Conservation (phyloP, 2,113 vertebrate species). For the Sitta europaea region DNA sequence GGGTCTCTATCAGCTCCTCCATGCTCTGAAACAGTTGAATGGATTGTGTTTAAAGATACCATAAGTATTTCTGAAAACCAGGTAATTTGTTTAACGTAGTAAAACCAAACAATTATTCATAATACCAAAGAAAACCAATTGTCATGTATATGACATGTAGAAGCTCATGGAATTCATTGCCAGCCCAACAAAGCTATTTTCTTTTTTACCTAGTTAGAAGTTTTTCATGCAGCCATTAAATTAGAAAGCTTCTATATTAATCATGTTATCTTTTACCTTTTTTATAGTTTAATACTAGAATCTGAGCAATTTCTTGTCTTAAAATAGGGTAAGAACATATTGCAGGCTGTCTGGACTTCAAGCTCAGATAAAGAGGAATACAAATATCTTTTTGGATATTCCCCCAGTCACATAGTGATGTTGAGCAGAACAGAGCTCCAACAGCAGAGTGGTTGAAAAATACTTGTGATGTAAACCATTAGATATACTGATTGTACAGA, state of each 20-base stretch:
- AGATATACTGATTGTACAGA: not conserved
- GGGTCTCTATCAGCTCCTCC: constrained; percentile 92
- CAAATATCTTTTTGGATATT: not conserved
- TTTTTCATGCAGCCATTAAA: not conserved
- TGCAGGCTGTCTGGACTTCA: not conserved
- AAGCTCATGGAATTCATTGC: not conserved
- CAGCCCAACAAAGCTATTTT: not conserved
- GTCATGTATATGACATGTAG: not conserved
- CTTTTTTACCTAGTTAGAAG: not conserved
- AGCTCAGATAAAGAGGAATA: not conserved
- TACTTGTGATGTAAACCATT: not conserved
- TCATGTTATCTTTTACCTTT: not conserved
- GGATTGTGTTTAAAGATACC: constrained; percentile 92
- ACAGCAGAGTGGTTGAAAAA: not conserved
- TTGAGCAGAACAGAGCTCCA: not conserved
- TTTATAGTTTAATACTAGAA: not conserved
- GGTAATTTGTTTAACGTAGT: constrained; percentile 70
- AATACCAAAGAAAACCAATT: not conserved
- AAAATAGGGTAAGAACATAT: not conserved
- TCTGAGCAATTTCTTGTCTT: not conserved
- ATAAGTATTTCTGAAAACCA: constrained; percentile 88
- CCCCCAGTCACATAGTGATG: not conserved
- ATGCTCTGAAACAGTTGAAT: constrained; percentile 91
- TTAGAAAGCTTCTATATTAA: not conserved
- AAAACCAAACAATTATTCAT: not conserved